Conservation (phyloP, 2,888 invertebrate species). For the Podabrus alpinus region DNA sequence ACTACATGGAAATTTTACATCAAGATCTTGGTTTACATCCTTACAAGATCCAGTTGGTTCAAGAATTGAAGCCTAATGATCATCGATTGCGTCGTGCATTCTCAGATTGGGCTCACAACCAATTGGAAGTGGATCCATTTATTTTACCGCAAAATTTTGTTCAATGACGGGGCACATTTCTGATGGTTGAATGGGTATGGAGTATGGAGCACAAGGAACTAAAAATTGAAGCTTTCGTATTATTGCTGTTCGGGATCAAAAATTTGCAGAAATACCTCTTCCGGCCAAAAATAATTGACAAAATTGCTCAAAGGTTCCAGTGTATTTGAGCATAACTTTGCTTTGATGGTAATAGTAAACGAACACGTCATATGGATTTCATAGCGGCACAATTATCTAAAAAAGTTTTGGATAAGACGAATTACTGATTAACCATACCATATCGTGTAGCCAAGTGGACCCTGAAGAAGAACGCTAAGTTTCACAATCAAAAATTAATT, state of each 20-base stretch:
- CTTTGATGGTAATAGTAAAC: conserved; percentile 89
- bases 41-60: too few relatives aligned
- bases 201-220: conserved; percentile 41
- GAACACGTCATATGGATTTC: conserved; percentile 89
- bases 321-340: conserved; percentile 62
- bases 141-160: too few relatives aligned
- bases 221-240: conserved; percentile 7
- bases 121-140: too few relatives aligned
- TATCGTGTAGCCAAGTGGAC: conserved; percentile 79
- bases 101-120: too few relatives aligned
- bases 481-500: neutral
- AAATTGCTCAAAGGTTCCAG: conserved; percentile 71
- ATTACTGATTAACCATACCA: conserved; percentile 71
- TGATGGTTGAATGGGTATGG: too few relatives aligned
- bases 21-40: too few relatives aligned
- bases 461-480: conserved; percentile 54
- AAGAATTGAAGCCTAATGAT: too few relatives aligned
- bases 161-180: too few relatives aligned
- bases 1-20: too few relatives aligned
- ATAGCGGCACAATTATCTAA: conserved; percentile 82
- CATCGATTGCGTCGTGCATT: too few relatives aligned
- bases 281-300: conserved; percentile 72
- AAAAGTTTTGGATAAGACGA: conserved; percentile 3
- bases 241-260: neutral
- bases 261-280: conserved; percentile 52